Evolutionary conservation across 2,797 vertebrate species (phyloP), one percentile per base, ranked within the genome.

Genomic region (Pangasius sanitwongsei): DNA sequence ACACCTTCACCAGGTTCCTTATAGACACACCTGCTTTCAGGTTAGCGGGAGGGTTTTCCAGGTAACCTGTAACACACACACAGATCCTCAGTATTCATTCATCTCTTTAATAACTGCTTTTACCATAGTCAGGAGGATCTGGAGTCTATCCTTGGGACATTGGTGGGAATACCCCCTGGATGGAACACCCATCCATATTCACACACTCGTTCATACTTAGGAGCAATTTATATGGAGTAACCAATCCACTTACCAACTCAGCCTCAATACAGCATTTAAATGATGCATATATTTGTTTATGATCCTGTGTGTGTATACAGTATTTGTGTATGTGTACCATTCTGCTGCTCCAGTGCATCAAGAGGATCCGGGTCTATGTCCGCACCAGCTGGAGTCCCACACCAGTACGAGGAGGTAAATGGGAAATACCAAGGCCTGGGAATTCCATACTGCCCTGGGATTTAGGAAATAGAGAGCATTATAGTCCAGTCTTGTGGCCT

Each of bases 361-460:
- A 94, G 92, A 85, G 91, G 69, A 87, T 80, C 77, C 0, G 94
- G 94, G 82, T 93, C 93, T 48, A 88, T 92, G 31, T 94, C 91
- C 0, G 87, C 41, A 48, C 91, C 93, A 1, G 93, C 83, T 69
- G 95, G 78, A 12, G 96, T 97, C 0, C 97, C 97, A 87, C 97
- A 96, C 98, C 98, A 99, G 86, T 98, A 98, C 0, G 97, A 97
- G 28, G 95, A 94, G 1, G 97, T 98, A 87, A 98, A 97, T 48
- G 97, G 98, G 87, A 99, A 99, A 93, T 98, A 98, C 97, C 98
- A 99, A 0, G 97, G 97, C 92, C 96, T 97, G 4, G 98, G 97
- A 91, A 99, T 98, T 63, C 99, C 98, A 85, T 97, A 99, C 87
- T 99, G 98, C 65, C 99, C 99, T 99, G 92, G 90, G 94, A 53